Conservation (phyloP, 2,888 invertebrate genomes). For the Yponomeuta malinellus region DNA sequence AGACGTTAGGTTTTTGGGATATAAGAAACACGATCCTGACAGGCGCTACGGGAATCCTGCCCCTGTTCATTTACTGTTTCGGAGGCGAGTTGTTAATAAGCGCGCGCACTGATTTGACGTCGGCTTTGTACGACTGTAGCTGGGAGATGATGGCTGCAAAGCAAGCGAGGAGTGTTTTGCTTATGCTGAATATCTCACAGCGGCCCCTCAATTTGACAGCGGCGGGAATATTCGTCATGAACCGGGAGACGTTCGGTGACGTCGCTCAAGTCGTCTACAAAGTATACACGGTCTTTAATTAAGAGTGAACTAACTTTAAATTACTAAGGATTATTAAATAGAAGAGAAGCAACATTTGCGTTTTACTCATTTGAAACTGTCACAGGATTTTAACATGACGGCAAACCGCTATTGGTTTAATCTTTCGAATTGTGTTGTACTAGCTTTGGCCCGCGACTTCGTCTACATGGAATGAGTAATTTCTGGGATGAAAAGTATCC, state of each 20-base stretch:
- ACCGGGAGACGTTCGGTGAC: slow-evolving; percentile 45
- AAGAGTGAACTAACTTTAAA: slow-evolving; percentile 17
- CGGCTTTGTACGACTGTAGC: slow-evolving; percentile 38
- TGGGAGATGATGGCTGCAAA: slow-evolving; percentile 45
- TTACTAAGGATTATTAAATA: neutral
- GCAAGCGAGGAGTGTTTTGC: slow-evolving; percentile 35
- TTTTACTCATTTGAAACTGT: neutral
- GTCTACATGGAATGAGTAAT: no score
- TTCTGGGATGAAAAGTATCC: no score
- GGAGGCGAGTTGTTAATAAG: slow-evolving; percentile 46
- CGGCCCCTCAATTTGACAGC: slow-evolving; percentile 41
- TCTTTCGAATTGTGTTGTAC: no score
- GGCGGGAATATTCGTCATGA: slow-evolving; percentile 45
- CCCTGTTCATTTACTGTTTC: slow-evolving; percentile 49
- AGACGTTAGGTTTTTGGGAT: slow-evolving; percentile 47
- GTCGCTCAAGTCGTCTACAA: slow-evolving; percentile 48
- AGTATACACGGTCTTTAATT: slow-evolving; percentile 53
- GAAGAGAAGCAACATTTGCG: neutral
- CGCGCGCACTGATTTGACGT: slow-evolving; percentile 37
- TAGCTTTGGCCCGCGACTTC: no score
- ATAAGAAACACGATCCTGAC: slow-evolving; percentile 43
- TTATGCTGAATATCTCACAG: slow-evolving; percentile 41
- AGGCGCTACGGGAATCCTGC: slow-evolving; percentile 41
- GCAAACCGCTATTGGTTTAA: no score
- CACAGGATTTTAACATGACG: neutral